phyloP scores from a whole-genome alignment of 2,888 invertebrate species.

The Pachymerium ferrugineum region DNA sequence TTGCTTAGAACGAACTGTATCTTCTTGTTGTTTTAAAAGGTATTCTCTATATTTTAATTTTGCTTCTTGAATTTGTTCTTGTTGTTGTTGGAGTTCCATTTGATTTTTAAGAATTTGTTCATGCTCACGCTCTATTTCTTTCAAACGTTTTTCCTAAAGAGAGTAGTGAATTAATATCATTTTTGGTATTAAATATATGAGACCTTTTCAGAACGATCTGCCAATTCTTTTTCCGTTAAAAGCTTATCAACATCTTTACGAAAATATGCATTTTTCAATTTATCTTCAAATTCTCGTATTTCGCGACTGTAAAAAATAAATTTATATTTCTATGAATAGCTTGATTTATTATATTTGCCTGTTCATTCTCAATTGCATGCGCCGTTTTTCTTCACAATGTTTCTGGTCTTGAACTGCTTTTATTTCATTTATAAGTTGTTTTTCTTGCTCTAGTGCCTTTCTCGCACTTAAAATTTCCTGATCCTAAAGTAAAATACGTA shows the following conservation, averaged over 20 bases:
- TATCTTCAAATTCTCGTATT: not conserved
- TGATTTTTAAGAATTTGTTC: not conserved
- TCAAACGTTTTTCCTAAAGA: not conserved
- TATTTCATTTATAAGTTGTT: conserved; percentile 6
- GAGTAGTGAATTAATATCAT: not conserved
- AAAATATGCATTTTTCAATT: not conserved
- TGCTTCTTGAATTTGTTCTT: not conserved
- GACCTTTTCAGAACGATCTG: not conserved
- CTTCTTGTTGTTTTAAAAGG: conserved; percentile 7
- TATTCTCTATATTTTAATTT: not conserved
- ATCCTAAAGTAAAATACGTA: not conserved
- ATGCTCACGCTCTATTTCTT: not conserved
- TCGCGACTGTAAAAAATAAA: not conserved
- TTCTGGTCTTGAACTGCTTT: not conserved
- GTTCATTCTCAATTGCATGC: not conserved
- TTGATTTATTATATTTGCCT: not conserved
- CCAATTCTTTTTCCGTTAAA: not conserved
- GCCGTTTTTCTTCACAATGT: not conserved
- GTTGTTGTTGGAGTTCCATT: not conserved
- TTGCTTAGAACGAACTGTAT: not conserved
- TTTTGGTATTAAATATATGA: not conserved
- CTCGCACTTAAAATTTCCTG: not conserved
- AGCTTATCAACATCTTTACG: not conserved
- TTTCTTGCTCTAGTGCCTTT: not conserved
- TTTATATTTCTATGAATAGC: not conserved